A percentile compares a stretch with the other conserved stretches of the same genome.
These are phyloP conservation scores for Amblyjoppa fuscipennis DNA, from an alignment of 2,888 invertebrate species.

Conservation along the genomic window DNA sequence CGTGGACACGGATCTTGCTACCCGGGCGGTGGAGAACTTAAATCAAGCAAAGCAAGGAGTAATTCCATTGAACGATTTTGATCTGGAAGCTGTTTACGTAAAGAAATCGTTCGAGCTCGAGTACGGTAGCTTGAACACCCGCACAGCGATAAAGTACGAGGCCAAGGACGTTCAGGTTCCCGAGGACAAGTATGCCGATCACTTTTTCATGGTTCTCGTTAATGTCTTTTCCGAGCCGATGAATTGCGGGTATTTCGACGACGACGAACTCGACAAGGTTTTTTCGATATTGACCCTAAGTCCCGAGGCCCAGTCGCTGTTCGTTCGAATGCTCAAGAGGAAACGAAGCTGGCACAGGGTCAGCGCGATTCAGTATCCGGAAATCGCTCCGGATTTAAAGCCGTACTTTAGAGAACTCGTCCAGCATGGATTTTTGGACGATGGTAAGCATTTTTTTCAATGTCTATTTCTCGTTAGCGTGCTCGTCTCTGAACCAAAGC, in stretches of 20 bases:
- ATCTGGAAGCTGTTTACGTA: constrained; percentile 76
- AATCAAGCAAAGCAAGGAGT: constrained; percentile 76
- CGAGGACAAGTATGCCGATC: constrained; percentile 72
- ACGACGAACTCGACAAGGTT: constrained; percentile 76
- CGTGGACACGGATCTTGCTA: constrained; percentile 58
- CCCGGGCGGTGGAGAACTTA: constrained; percentile 74
- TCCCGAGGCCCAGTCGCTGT: constrained; percentile 75
- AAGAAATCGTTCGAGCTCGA: constrained; percentile 65
- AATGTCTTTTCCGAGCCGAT: constrained; percentile 77
- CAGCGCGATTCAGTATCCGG: constrained; percentile 71
- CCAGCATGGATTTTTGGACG: constrained; percentile 38
- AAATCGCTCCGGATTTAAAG: constrained; percentile 72
- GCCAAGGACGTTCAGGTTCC: constrained; percentile 72
- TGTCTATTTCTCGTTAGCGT: constrained; percentile 13
- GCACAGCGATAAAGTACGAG: constrained; percentile 72
- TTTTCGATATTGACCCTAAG: constrained; percentile 75
- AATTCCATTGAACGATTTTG: constrained; percentile 73
- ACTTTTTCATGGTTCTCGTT: constrained; percentile 73
- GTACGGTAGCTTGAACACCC: constrained; percentile 65
- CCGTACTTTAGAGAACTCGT: constrained; percentile 65
- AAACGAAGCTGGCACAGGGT: constrained; percentile 76
- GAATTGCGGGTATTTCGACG: constrained; percentile 81
- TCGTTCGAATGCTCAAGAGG: constrained; percentile 78
- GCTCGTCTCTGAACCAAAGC: too few relatives aligned
- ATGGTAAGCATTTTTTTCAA: constrained; percentile 27